Evolutionary conservation across 2,888 invertebrate genomes (phyloP), one percentile per base, ranked within the genome.

Genomic region (Chrysolina haemoptera): DNA sequence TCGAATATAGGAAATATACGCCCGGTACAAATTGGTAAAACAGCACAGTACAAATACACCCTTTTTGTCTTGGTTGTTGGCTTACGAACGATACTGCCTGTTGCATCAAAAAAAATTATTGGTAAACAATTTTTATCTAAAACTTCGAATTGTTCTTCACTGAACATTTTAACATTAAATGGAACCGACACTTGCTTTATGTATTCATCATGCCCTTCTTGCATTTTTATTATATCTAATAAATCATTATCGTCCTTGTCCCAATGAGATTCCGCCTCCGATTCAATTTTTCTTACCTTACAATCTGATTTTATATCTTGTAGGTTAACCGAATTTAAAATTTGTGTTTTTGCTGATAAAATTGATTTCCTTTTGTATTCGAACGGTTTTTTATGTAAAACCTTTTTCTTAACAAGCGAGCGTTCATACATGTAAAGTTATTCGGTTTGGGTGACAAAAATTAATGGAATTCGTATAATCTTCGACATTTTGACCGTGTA

Each of bases 371-470:
- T 48, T 48, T 48, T 48, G 14, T 48, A 48, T 48, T 14, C 48
- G n/a, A 2, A 48, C 48, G 48, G 48, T 48, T 48, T 48, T 48
- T 48, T 48, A 48, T 48, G 48, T 14, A 48, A 48, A n/a, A 48
- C n/a, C n/a, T 48, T 48, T 4, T n/a, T n/a, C n/a, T 48, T 48
- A 48, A 48, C 14, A 11, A 48, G 14, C 14, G 48, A n/a, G 14
- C 68, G 35, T 68, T 55, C 72, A 35, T 10, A 68, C 63, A n/a
- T 50, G 41, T 2, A 68, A 35, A 6, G 72, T 72, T n/a, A 68
- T n/a, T 53, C 16, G 8, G 12, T 68, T 27, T 20, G 16, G 12
- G 12, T 72, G 72, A 43, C 50, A 68, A 55, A 63, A 72, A 63
- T 68, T 48, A 53, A 27, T n/a, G 9, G 68, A 68, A 14, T 20